Base-by-base conservation (phyloP, 2,113 vertebrate genomes). In the Gallinago jamesoni region DNA sequence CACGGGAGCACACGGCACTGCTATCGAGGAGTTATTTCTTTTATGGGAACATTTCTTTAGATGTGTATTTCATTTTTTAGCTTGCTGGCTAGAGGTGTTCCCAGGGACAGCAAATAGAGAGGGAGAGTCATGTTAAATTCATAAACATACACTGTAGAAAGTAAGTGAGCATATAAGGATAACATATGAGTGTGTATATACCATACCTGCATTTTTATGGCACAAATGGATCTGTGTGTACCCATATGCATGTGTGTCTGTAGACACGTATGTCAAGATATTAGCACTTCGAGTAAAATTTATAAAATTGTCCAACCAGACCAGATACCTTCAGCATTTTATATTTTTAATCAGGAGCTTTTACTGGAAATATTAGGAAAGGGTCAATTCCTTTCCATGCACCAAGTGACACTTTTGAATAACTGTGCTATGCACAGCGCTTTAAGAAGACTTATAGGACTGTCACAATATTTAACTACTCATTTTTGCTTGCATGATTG, bases 401-500 rank as follows among this genome's bases (percentile, higher is more conserved):
- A 95, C 63, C 70, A 78, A 94, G 94, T 93, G 96, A 89, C 94
- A 94, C 69, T 96, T 96, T 91, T 94, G 96, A 97, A 68, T 92
- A 96, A 97, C 96, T 89, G 75, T 87, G 86, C 79, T 90, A 66
- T 79, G 67, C 81, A 50, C 68, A 70, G 94, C 20, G 55, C 76
- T 88, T 77, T 92, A 76, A 72, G 93, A 92, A 95, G 95, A 97
- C 90, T 95, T 97, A 96, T 94, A 97, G 94, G 89, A 94, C 94
- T 95, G 95, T 91, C 95, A 96, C 95, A 94, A 92, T 94, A 97
- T 98, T 98, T 98, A 98, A 98, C 97, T 96, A 94, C 95, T 97
- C 97, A 95, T 96, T 98, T 97, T 97, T 97, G 96, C 97, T 96
- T 95, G 96, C 96, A 96, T 95, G 96, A 95, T 94, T 98, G 97